These are phyloP conservation scores for Portevinia maculata DNA, from an alignment of 2,888 invertebrate genomes.

Conservation along the genomic window DNA sequence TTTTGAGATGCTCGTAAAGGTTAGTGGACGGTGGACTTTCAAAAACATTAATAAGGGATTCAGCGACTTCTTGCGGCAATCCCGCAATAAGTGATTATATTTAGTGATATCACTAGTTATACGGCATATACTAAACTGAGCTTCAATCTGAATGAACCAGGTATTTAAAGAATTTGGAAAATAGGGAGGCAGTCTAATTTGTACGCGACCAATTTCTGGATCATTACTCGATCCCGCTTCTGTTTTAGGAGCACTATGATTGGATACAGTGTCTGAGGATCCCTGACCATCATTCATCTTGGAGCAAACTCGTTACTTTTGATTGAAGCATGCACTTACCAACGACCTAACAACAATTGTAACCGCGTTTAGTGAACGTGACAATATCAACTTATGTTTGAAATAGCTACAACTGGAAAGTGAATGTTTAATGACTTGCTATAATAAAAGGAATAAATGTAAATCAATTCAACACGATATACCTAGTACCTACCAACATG, in stretches of 20 bases:
- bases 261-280: background rate
- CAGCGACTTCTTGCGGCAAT: too few relatives aligned
- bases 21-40: background rate
- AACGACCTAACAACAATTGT: background rate
- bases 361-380: background rate
- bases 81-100: background rate
- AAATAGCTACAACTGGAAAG: slow-evolving; percentile 1
- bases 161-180: too few relatives aligned
- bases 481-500: too few relatives aligned
- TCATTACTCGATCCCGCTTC: background rate
- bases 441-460: too few relatives aligned
- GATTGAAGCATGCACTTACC: background rate
- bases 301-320: background rate
- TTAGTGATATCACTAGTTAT: slow-evolving; percentile 3
- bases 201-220: slow-evolving; percentile 3
- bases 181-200: background rate
- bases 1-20: background rate
- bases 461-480: too few relatives aligned
- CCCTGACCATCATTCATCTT: background rate
- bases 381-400: background rate
- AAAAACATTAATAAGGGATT: too few relatives aligned
- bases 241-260: background rate
- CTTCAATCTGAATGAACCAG: slow-evolving; percentile 22
- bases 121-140: slow-evolving; percentile 1
- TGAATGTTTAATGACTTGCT: background rate